Evolutionary conservation across 2,888 invertebrate species (phyloP), one percentile per base, ranked within the genome.

Genomic region (Tortricodes alternella): DNA sequence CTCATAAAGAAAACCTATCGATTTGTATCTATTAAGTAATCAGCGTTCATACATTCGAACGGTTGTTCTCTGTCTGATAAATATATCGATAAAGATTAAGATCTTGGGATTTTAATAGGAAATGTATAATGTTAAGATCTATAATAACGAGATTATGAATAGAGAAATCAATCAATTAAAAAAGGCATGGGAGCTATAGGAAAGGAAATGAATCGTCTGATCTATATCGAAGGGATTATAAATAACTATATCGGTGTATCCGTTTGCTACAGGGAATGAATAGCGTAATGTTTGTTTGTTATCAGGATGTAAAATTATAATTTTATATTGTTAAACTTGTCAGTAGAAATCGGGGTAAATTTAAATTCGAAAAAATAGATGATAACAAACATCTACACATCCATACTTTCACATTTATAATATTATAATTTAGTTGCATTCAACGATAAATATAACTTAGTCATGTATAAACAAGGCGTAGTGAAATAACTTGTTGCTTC

Each of bases 161-260:
- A 11, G 38, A 46, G 13, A 39, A 53, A 32, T 32, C 5, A 39
- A 24, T 53, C 16, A n/a, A 29, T 38, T n/a, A 16, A 38, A 13
- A 11, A 38, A 16, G 23, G 24, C 19, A 32, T 23, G 4, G 29
- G 11, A 38, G 23, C 9, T 1, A 4, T 41, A n/a, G 8, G 18
- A 35, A 27, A 39, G 6, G 7, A 38, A 35, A 27, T 15, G 7
- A 27, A 44, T 46, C 29, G 29, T 7, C 8, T 16, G 29, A 53
- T 53, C 19, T 16, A 9, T 23, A 46, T 46, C 21, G 8, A 23
- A 8, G 37, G 8, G 1, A 8, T 7, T 44, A n/a, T 53, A 11
- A 43, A 29, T 3, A 4, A 8, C 8, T 7, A 11, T 23, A 43
- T 35, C n/a, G n/a, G n/a, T n/a, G n/a, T 2, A 32, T 23, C 32